These are phyloP conservation scores for Drosophila picticornis DNA, from an alignment of 2,888 invertebrate genomes.

Conservation along the genomic window DNA sequence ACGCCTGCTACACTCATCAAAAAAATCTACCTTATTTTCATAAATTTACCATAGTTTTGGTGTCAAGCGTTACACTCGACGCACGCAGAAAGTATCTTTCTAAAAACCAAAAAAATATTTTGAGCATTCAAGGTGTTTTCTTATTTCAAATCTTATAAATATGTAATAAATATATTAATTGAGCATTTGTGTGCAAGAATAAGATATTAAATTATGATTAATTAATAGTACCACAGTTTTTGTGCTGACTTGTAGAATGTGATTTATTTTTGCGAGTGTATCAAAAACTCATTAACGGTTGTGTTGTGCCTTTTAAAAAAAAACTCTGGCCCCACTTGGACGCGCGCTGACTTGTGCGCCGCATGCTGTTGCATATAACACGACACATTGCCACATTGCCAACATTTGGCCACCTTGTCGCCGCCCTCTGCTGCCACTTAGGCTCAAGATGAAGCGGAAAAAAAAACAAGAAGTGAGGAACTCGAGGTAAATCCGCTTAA, in stretches of 20 bases:
- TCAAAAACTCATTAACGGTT: conserved; percentile 70
- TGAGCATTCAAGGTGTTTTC: background rate
- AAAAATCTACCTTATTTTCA: background rate
- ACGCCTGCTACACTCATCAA: conserved; percentile 7
- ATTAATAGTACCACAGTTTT: background rate
- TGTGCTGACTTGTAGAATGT: background rate
- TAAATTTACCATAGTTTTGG: background rate
- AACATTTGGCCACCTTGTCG: background rate
- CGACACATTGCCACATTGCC: conserved; percentile 39
- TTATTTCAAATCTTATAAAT: background rate
- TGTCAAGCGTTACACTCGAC: background rate
- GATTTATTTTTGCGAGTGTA: conserved; percentile 3
- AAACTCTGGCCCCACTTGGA: conserved; percentile 44
- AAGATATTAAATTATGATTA: background rate
- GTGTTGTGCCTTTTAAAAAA: conserved; percentile 56
- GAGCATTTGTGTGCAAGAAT: background rate
- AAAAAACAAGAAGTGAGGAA: conserved; percentile 1
- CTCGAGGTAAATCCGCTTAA: conserved; percentile 70
- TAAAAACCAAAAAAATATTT: background rate
- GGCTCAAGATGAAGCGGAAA: conserved; percentile 22
- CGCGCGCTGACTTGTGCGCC: conserved; percentile 20
- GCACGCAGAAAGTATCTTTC: background rate
- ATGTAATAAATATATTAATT: too few relatives aligned
- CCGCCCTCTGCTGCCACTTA: conserved; percentile 39
- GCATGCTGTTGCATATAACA: conserved; percentile 47